Percentiles rank a stretch among this genome's conserved stretches.
Conservation (phyloP, 1,140 invertebrate species). For the Drosophila sp. region DNA sequence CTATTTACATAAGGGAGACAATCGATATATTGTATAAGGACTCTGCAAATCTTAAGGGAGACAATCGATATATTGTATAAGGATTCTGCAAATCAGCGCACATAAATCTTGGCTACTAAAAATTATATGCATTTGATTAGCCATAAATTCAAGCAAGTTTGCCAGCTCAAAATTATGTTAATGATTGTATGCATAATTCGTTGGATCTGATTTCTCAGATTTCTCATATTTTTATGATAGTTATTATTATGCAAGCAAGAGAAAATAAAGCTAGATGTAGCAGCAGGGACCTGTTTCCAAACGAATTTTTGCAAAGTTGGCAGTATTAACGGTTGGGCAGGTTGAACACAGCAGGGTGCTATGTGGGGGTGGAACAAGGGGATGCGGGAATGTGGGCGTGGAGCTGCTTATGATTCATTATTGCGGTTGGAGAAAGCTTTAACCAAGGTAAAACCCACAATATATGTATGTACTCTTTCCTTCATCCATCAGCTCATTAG, state of each 20-base stretch:
- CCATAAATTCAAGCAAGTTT: slow-evolving; percentile 63
- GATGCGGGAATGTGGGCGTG: slow-evolving; percentile 14
- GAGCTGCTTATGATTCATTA: slow-evolving; percentile 67
- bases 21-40: neutral
- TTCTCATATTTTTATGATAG: slow-evolving; percentile 62
- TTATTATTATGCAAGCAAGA: slow-evolving; percentile 74
- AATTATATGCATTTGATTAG: slow-evolving; percentile 74
- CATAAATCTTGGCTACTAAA: slow-evolving; percentile 74
- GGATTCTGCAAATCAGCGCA: slow-evolving; percentile 53
- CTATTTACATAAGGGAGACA: slow-evolving; percentile 42
- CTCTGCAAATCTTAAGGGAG: no score
- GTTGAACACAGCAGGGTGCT: slow-evolving; percentile 39
- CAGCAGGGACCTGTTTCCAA: neutral
- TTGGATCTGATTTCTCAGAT: slow-evolving; percentile 9
- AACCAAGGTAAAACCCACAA: slow-evolving; percentile 48
- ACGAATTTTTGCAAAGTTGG: slow-evolving; percentile 66
- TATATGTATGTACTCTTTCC: neutral
- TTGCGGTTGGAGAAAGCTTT: slow-evolving; percentile 44
- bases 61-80: neutral
- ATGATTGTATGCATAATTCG: slow-evolving; percentile 62
- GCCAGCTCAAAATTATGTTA: slow-evolving; percentile 40
- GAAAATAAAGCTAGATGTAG: slow-evolving; percentile 12
- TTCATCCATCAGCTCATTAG: slow-evolving; percentile 57
- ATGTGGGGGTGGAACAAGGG: slow-evolving; percentile 13
- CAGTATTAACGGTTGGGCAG: slow-evolving; percentile 45